Base-by-base conservation (phyloP, 2,888 invertebrate species). In the Noctua janthe region DNA sequence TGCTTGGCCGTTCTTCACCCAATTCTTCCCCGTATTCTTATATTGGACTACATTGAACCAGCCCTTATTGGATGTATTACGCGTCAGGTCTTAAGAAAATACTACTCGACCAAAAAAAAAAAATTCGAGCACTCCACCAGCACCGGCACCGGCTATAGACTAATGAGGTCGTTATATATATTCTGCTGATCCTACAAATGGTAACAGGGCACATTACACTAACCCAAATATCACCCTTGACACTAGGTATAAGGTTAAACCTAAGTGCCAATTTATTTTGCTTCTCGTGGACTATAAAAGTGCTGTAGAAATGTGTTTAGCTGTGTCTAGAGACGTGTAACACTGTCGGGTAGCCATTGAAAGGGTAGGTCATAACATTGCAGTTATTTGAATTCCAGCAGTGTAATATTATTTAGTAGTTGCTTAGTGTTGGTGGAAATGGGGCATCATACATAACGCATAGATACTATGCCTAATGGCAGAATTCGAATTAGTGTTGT, bases 261-360 rank as follows among this genome's bases (percentile, higher is more conserved):
- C 13, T 70, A 75, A 83, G 35, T 73, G 35, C 35, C 69, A 51
- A 79, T 83, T 73, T 75, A 72, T 75, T 75, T 82, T 29, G 20
- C 64, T 67, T 62, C 47, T 39, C 67, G 49, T 35, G n/a, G 11
- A 49, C 71, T 35, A n/a, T 75, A 77, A 73, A 75, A 73, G 49
- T 72, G 15, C 13, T 51, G 51, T 2, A 17, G 74, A 56, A 75
- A 74, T 75, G 17, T 69, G 59, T 76, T 77, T 77, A 73, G 66
- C 23, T 49, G 76, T 74, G n/a, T 43, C 84, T 17, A 13, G 74
- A 72, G 84, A 75, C 54, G n/a, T n/a, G 39, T 47, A 39, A 77
- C 51, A 54, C n/a, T 35, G 66, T 73, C 54, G 66, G 51, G n/a
- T 39, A 47, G 59, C 13, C 67, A 29, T 35, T 70, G 51, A 13